Base-by-base conservation (phyloP, 2,888 invertebrate species). In the Malthinus seriepunctatus region DNA sequence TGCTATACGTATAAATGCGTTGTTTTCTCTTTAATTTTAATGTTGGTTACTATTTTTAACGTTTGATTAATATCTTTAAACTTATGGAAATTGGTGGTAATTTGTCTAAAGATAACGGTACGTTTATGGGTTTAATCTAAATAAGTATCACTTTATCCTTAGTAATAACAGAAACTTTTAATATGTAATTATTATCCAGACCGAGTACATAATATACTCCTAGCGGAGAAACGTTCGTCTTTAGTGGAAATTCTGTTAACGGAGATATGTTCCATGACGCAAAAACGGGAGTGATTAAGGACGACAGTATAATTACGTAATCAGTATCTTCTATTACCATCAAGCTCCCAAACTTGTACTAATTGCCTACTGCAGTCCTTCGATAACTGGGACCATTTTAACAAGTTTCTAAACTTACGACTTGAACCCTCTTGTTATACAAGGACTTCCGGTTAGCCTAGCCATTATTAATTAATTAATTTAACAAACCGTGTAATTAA, bases 391-490 rank as follows among this genome's bases (percentile, higher is more conserved):
- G 39, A 54, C 55, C 47, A 48, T 60, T 60, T 55, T 54, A 60
- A 60, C 55, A 55, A 60, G 55, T 60, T 60, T 55, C 54, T 31
- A 60, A 60, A 60, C 55, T 60, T 60, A 55, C 55, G 50, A 51
- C 52, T 47, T 51, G 44, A 52, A 51, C 51, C 54, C 51, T 54
- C 54, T 54, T 49, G 54, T 42, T 55, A 37, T 55, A 51, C 54
- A 55, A 60, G 55, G 60, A 60, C 60, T 52, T 55, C 38, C 50
- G 53, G 59, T 59, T 59, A 50, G 49, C 59, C 59, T 59, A 50
- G 49, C 59, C 59, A 45, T 53, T 59, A 59, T 59, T 59, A 59
- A 59, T 59, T 59, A 59, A 59, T 59, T 54, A 53, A 59, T 59
- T 59, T 54, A 58, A 58, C 52, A 58, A 56, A 58, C 52, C 58